These are phyloP conservation scores for Steinernema khuongi DNA, from an alignment of 1,140 invertebrate genomes.

Conservation along the genomic window DNA sequence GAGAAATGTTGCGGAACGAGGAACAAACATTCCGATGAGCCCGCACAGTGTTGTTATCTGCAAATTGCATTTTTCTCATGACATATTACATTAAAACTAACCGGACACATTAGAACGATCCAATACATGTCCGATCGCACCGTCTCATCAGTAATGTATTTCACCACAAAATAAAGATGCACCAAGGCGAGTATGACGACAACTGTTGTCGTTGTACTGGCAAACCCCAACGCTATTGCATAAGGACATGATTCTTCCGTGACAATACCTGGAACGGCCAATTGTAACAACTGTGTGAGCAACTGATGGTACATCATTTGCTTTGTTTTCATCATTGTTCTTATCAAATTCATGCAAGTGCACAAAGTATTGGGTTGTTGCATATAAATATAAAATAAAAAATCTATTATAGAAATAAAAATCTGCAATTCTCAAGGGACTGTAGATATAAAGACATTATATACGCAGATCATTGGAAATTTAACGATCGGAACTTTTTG, in stretches of 20 bases:
- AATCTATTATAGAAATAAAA: too few relatives aligned
- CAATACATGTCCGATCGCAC: conserved; percentile 53
- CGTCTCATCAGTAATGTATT: conserved; percentile 49
- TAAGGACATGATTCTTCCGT: background rate
- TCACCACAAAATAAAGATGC: conserved; percentile 50
- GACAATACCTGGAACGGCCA: background rate
- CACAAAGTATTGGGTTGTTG: too few relatives aligned
- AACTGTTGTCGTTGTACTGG: conserved; percentile 7
- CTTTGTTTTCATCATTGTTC: too few relatives aligned
- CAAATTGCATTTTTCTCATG: conserved; percentile 9
- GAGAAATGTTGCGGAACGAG: conserved; percentile 47
- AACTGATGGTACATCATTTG: too few relatives aligned
- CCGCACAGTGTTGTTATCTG: conserved; percentile 51
- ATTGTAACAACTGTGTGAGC: too few relatives aligned
- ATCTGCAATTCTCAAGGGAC: too few relatives aligned
- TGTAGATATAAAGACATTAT: too few relatives aligned
- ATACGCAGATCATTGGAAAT: too few relatives aligned
- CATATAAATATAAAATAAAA: too few relatives aligned
- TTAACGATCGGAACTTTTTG: too few relatives aligned
- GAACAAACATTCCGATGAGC: conserved; percentile 51
- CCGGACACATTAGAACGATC: conserved; percentile 54
- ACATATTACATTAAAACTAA: conserved; percentile 26
- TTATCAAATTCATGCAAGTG: too few relatives aligned
- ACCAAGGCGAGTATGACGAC: conserved; percentile 41
- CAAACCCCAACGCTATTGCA: background rate